Conservation (phyloP, 2,113 vertebrate species). For the Gulo gulo region DNA sequence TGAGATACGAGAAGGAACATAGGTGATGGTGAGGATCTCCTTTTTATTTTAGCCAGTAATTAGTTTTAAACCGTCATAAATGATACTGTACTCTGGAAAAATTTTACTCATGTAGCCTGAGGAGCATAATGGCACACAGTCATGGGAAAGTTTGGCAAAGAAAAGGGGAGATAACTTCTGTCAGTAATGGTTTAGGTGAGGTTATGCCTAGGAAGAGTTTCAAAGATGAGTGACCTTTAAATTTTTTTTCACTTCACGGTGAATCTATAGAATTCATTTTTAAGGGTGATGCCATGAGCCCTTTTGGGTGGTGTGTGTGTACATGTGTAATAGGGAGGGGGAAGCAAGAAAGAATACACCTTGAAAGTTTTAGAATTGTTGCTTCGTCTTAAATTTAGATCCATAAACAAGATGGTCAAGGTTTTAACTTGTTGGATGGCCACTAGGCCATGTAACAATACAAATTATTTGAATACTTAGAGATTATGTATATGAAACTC, state of each 20-base stretch:
- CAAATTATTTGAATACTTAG: background rate
- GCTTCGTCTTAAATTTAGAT: slow-evolving; percentile 3
- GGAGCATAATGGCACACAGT: background rate
- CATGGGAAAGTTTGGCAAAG: background rate
- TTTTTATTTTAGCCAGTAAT: background rate
- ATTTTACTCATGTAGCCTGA: background rate
- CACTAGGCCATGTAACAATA: background rate
- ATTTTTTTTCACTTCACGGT: background rate
- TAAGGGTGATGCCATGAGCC: background rate
- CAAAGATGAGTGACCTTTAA: background rate
- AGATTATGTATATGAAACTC: background rate
- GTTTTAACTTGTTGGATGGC: background rate
- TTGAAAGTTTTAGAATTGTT: background rate
- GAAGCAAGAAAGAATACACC: background rate
- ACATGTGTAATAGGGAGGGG: background rate
- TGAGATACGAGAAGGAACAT: background rate
- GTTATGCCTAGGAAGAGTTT: background rate
- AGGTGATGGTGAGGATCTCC: background rate
- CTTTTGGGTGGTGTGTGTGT: background rate
- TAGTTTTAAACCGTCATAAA: background rate
- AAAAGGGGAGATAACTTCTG: background rate
- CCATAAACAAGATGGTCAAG: background rate
- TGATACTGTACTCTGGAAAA: background rate
- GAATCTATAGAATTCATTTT: slow-evolving; percentile 5
- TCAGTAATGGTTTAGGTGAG: background rate